phyloP scores from a whole-genome alignment of 2,113 vertebrate genomes.

The Nerophis ophidion region DNA sequence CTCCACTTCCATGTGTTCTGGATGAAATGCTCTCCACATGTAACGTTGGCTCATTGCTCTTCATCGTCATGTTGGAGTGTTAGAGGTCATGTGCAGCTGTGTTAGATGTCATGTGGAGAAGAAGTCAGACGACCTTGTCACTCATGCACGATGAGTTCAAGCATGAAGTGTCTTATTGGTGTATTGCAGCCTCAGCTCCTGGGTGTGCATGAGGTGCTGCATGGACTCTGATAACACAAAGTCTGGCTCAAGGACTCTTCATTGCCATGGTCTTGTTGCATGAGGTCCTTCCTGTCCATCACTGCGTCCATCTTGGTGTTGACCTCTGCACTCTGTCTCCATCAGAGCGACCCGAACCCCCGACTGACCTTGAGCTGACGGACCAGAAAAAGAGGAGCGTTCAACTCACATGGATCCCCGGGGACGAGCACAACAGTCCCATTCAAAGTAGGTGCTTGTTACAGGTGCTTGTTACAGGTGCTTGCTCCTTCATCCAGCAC shows the following conservation, averaged over 20 bases:
- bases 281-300: slow-evolving; percentile 5
- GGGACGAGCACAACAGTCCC: slow-evolving; percentile 90
- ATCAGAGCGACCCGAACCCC: slow-evolving; percentile 85
- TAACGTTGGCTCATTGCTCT: too few species aligned
- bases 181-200: slow-evolving; percentile 31
- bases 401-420: slow-evolving; percentile 89
- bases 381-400: slow-evolving; percentile 81
- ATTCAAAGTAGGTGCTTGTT: slow-evolving; percentile 82
- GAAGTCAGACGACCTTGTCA: slow-evolving; percentile 19
- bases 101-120: slow-evolving; percentile 6
- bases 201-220: slow-evolving; percentile 41
- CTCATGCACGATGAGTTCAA: slow-evolving; percentile 32
- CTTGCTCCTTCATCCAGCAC: too few species aligned
- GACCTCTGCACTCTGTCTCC: slow-evolving; percentile 27
- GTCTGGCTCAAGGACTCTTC: background rate
- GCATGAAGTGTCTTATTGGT: slow-evolving; percentile 37
- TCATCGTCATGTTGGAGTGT: too few species aligned
- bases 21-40: background rate
- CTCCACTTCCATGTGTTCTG: background rate
- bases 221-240: too few species aligned
- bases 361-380: slow-evolving; percentile 91
- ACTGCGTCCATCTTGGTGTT: slow-evolving; percentile 13
- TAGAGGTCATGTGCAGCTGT: background rate
- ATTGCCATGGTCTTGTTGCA: slow-evolving; percentile 26
- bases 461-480: too few species aligned